Base-by-base conservation (phyloP, 2,888 invertebrate genomes). In the Eutolmus rufibarbis region DNA sequence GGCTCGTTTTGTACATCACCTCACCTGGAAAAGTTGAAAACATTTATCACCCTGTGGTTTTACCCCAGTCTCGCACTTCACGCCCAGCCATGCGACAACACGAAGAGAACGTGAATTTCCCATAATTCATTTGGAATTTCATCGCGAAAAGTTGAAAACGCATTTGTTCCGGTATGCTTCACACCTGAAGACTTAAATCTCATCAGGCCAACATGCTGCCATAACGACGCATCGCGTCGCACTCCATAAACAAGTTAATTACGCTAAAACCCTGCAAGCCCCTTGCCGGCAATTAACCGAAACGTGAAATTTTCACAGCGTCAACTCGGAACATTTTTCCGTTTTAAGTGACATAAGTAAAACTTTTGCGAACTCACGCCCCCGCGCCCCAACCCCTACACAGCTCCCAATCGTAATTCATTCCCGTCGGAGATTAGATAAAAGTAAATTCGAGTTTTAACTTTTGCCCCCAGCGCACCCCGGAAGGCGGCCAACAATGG, bases 401-500 rank as follows among this genome's bases (percentile, higher is more conserved):
- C 43, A 12, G 43, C 43, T 12, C 51, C 51, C 2, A 19, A 34
- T 16, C 56, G 56, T n/a, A 56, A 56, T 56, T 81, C 81, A 81
- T 34, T 56, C 81, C 56, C 56, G 56, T 81, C 28, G 81, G 40
- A 84, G 74, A 66, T 74, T 74, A 66, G 84, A 84, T 84, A 84
- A 84, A 84, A 84, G 84, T 84, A 84, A 84, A 84, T 84, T 84
- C 28, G 56, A 81, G 56, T 81, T 81, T 81, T 81, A 81, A 81
- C 81, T 81, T 81, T 81, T 81, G 5, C 56, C 81, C 31, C 51
- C 40, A 43, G 34, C 74, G 31, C 34, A 74, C 74, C 74, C 74
- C 74, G 28, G n/a, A 34, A 34, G 74, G 34, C 31, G n/a, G 14
- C 28, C 40, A 31, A 40, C 84, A 74, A 84, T 84, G 84, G 66